Percentiles rank a stretch among this genome's conserved stretches.
Conservation (phyloP, 1,140 invertebrate genomes). For the Drosophila ohnishii region DNA sequence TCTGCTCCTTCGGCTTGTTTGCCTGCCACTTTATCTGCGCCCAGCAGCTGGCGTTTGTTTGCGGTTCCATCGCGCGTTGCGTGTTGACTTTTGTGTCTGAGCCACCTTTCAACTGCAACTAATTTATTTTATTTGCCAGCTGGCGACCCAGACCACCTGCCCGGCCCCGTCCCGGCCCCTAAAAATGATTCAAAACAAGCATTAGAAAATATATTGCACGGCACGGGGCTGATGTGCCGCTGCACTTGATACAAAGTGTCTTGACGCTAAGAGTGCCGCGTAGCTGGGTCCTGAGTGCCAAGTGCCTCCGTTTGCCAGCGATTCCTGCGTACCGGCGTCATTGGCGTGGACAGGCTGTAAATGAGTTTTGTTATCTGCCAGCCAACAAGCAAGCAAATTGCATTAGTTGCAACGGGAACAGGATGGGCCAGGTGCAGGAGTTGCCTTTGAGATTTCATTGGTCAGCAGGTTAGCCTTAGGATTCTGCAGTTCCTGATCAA, state of each 20-base stretch:
- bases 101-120: slow-evolving; percentile 80
- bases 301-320: slow-evolving; percentile 23
- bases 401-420: slow-evolving; percentile 35
- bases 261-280: slow-evolving; percentile 44
- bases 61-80: slow-evolving; percentile 76
- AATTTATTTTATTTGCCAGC: slow-evolving; percentile 81
- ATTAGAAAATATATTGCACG: slow-evolving; percentile 75
- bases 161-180: background rate
- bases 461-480: background rate
- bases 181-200: slow-evolving; percentile 80
- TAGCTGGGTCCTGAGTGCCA: background rate
- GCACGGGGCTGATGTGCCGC: slow-evolving; percentile 14
- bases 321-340: slow-evolving; percentile 45
- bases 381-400: slow-evolving; percentile 62
- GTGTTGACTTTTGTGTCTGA: slow-evolving; percentile 79
- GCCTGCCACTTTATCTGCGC: slow-evolving; percentile 75
- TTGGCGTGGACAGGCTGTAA: slow-evolving; percentile 35
- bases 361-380: slow-evolving; percentile 71
- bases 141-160: slow-evolving; percentile 27
- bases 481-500: background rate
- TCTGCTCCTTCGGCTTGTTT: slow-evolving; percentile 54
- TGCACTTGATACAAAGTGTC: slow-evolving; percentile 69
- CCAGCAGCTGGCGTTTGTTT: slow-evolving; percentile 80
- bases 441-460: background rate
- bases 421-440: slow-evolving; percentile 12